A percentile compares a stretch with the other conserved stretches of the same genome.
phyloP scores from a whole-genome alignment of 2,797 vertebrate genomes.

The Gallinago nigripennis region DNA sequence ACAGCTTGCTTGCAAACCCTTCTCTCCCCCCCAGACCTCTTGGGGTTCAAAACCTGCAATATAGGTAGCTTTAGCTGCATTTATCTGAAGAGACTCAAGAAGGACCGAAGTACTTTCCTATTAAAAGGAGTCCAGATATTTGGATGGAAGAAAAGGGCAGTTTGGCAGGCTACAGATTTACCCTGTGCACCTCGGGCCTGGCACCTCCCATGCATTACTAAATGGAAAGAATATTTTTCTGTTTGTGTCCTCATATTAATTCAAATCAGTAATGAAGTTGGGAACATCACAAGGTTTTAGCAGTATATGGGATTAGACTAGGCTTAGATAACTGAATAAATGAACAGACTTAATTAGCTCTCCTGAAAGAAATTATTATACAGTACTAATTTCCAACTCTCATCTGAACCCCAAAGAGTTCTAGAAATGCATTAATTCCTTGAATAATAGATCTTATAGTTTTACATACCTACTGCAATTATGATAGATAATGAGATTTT shows the following conservation, averaged over 20 bases:
- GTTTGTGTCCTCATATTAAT: slow-evolving; percentile 7
- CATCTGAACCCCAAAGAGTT: slow-evolving; percentile 61
- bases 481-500: slow-evolving; percentile 76
- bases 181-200: background rate
- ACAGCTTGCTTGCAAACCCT: background rate
- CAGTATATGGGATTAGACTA: background rate
- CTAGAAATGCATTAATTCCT: slow-evolving; percentile 74
- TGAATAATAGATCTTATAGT: slow-evolving; percentile 66
- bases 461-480: slow-evolving; percentile 67
- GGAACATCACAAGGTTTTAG: slow-evolving; percentile 49
- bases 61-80: background rate
- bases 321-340: slow-evolving; percentile 59
- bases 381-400: slow-evolving; percentile 67
- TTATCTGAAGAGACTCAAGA: background rate
- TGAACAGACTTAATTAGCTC: slow-evolving; percentile 65
- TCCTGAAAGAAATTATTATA: slow-evolving; percentile 73
- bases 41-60: background rate
- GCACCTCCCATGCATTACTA: background rate
- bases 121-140: background rate
- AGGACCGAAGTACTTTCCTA: background rate
- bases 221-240: background rate
- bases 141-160: background rate
- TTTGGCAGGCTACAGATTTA: background rate
- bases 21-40: background rate
- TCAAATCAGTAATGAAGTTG: slow-evolving; percentile 36